phyloP scores from a whole-genome alignment of 2,113 vertebrate genomes.

The Bubo blakistoni region DNA sequence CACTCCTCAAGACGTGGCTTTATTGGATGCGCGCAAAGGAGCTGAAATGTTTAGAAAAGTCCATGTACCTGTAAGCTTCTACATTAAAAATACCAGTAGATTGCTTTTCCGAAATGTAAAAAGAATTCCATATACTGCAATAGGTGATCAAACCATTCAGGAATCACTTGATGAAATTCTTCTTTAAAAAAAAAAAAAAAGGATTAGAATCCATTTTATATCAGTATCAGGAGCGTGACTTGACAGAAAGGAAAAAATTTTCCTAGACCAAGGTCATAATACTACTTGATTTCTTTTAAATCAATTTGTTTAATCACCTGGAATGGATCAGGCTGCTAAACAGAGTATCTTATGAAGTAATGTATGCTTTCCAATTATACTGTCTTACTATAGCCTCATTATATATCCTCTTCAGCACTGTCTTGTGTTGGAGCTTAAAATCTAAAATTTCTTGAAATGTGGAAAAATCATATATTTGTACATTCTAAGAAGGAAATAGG shows the following conservation, averaged over 20 bases:
- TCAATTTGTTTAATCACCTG: background rate
- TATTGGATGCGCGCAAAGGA: constrained; percentile 89
- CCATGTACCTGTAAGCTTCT: constrained; percentile 86
- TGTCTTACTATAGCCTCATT: background rate
- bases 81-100: background rate
- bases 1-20: constrained; percentile 92
- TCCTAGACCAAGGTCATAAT: background rate
- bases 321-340: background rate
- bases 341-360: background rate
- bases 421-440: background rate
- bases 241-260: background rate
- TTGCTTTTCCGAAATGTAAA: background rate
- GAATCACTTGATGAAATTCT: background rate
- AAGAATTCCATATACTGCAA: background rate
- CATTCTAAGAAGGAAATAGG: background rate
- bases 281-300: background rate
- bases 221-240: background rate
- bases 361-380: background rate
- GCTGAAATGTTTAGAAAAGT: constrained; percentile 98
- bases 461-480: background rate
- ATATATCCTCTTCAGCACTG: background rate
- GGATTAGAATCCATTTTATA: background rate
- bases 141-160: background rate
- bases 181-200: background rate
- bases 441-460: background rate